Percentiles rank a stretch among this genome's conserved stretches.
Evolutionary conservation across 2,113 vertebrate genomes (phyloP).

Genomic region (Cromileptes altivelis): DNA sequence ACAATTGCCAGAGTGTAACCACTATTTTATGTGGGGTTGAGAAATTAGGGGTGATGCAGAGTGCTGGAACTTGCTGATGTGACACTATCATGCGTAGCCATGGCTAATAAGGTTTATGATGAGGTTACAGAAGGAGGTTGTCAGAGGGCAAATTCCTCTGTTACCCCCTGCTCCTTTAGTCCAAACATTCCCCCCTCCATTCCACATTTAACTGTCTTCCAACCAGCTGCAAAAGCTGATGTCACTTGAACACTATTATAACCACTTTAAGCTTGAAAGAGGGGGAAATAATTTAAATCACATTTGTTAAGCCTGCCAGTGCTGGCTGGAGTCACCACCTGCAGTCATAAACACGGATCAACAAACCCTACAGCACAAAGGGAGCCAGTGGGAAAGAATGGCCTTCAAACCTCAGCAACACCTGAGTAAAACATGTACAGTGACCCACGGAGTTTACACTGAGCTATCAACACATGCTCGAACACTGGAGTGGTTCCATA

Average conservation of each 20-base stretch:
- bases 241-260: slow-evolving; percentile 76
- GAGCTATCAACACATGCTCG: slow-evolving; percentile 56
- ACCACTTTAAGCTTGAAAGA: slow-evolving; percentile 63
- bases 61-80: slow-evolving; percentile 73
- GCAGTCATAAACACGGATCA: slow-evolving; percentile 61
- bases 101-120: slow-evolving; percentile 60
- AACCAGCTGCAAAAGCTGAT: slow-evolving; percentile 80
- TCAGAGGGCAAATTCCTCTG: slow-evolving; percentile 70
- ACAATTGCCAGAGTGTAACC: slow-evolving; percentile 58
- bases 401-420: slow-evolving; percentile 35
- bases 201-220: slow-evolving; percentile 77
- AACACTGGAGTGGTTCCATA: slow-evolving; percentile 61
- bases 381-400: not conserved
- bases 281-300: slow-evolving; percentile 30
- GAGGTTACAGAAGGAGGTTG: slow-evolving; percentile 69
- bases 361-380: slow-evolving; percentile 19
- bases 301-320: slow-evolving; percentile 50
- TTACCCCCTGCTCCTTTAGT: slow-evolving; percentile 35
- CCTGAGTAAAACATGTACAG: slow-evolving; percentile 37
- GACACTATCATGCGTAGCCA: slow-evolving; percentile 46
- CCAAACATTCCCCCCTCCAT: slow-evolving; percentile 48
- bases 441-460: slow-evolving; percentile 41
- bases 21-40: slow-evolving; percentile 64
- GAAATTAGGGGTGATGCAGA: slow-evolving; percentile 55
- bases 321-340: slow-evolving; percentile 57